Evolutionary conservation across 2,113 vertebrate genomes (phyloP).

Genomic region (Oncorhynchus gorbuscha): DNA sequence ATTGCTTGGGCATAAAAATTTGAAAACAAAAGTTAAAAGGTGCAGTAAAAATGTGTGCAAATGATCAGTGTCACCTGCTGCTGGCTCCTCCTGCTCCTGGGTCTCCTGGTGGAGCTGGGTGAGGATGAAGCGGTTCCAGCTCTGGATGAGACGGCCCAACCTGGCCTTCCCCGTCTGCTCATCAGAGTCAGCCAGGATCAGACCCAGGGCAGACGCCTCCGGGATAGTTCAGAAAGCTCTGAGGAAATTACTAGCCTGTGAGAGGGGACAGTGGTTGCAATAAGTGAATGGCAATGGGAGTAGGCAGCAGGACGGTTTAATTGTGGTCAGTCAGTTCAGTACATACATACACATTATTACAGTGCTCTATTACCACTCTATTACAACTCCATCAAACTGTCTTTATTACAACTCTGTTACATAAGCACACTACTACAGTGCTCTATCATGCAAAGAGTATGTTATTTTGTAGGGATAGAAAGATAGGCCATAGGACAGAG

Average conservation of each 20-base stretch:
- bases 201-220: slow-evolving; percentile 90
- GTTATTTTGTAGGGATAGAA: too few relatives aligned
- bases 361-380: neutral
- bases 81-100: slow-evolving; percentile 93
- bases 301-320: neutral
- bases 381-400: neutral
- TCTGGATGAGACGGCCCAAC: slow-evolving; percentile 91
- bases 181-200: slow-evolving; percentile 95
- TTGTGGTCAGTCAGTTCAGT: neutral
- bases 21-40: neutral
- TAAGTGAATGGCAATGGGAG: neutral
- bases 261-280: neutral
- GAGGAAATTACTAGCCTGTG: slow-evolving; percentile 93
- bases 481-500: too few relatives aligned
- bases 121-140: slow-evolving; percentile 98
- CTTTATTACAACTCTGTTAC: too few relatives aligned
- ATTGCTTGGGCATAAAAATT: neutral
- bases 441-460: too few relatives aligned
- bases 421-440: too few relatives aligned
- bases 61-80: slow-evolving; percentile 73
- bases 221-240: slow-evolving; percentile 97
- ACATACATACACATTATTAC: too few relatives aligned
- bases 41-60: too few relatives aligned
- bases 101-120: slow-evolving; percentile 98
- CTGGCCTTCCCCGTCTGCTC: slow-evolving; percentile 93